Percentiles rank a stretch among this genome's conserved stretches.
Evolutionary conservation across 2,113 vertebrate genomes (phyloP).

Genomic region (Muntiacus reevesi): DNA sequence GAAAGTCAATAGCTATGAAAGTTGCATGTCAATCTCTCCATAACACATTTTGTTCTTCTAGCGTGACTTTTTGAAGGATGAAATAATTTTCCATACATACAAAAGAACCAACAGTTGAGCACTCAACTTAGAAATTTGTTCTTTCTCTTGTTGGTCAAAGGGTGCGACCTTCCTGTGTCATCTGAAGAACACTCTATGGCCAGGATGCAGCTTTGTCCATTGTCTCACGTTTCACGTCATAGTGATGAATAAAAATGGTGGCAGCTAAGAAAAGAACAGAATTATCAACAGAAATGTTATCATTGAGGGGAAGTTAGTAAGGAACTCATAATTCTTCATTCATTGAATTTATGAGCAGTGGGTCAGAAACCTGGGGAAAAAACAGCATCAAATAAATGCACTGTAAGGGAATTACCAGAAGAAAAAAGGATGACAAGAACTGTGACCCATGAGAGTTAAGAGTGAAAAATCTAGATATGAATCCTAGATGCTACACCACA

Average conservation of each 20-base stretch:
- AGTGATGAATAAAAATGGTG: background rate
- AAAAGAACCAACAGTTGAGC: background rate
- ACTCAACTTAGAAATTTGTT: background rate
- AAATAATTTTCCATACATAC: background rate
- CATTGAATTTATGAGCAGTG: background rate
- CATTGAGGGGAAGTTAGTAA: background rate
- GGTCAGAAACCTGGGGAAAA: background rate
- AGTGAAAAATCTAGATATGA: background rate
- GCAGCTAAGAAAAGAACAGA: background rate
- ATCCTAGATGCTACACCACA: background rate
- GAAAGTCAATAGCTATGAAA: background rate
- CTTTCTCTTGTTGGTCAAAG: background rate
- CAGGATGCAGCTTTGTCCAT: background rate
- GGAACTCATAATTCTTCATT: background rate
- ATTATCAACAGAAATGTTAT: background rate
- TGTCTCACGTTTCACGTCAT: background rate
- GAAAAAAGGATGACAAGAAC: background rate
- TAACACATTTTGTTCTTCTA: background rate
- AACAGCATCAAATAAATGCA: background rate
- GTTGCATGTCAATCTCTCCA: background rate
- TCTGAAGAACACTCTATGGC: background rate
- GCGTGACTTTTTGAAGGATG: background rate
- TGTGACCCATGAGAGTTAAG: background rate
- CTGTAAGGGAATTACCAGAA: background rate
- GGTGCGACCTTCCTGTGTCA: background rate